Evolutionary conservation across 2,797 vertebrate genomes (phyloP).

Genomic region (Lerista edwardsae): DNA sequence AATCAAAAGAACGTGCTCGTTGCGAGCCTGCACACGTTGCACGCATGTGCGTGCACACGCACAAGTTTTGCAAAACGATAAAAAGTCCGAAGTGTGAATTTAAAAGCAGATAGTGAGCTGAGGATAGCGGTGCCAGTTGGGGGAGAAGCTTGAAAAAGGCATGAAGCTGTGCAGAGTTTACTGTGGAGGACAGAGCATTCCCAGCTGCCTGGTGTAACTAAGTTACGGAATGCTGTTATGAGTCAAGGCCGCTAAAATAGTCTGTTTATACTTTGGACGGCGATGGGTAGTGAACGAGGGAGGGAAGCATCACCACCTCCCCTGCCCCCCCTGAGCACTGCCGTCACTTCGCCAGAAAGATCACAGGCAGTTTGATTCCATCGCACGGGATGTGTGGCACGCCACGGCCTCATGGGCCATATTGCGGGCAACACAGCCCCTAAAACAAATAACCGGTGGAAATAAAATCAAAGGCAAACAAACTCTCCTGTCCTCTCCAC

Average conservation of each 20-base stretch:
- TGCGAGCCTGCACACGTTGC: no score
- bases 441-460: neutral
- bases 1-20: neutral
- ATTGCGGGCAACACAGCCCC: neutral
- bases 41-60: no score
- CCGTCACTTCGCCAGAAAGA: neutral
- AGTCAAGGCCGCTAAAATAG: conserved; percentile 5
- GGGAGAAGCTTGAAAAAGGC: neutral
- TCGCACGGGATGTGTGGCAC: neutral
- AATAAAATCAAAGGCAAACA: neutral
- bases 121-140: no score
- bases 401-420: no score
- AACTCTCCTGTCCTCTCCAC: neutral
- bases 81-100: neutral
- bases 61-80: neutral
- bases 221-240: neutral
- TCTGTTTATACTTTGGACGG: neutral
- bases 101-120: neutral
- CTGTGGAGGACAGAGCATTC: neutral
- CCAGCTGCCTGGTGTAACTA: neutral
- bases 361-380: neutral
- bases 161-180: neutral
- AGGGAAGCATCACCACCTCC: neutral
- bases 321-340: neutral
- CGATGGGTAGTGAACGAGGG: neutral